Evolutionary conservation across 2,888 invertebrate genomes (phyloP).

Genomic region (Resseliella maxima): DNA sequence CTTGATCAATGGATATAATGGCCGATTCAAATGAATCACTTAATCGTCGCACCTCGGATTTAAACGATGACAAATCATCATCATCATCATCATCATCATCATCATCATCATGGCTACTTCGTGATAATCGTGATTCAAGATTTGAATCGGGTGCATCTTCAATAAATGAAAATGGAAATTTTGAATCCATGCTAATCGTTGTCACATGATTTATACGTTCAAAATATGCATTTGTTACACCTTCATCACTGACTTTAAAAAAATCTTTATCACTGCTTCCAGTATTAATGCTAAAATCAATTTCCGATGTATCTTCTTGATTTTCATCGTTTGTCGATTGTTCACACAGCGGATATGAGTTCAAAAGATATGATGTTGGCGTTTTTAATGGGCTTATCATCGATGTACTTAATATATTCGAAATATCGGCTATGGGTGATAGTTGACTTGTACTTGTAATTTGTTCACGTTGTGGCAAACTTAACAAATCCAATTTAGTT

Average conservation of each 20-base stretch:
- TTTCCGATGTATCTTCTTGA: not conserved
- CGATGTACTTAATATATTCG: conserved; percentile 59
- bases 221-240: conserved; percentile 67
- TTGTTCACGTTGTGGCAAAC: conserved; percentile 22
- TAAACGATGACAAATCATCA: conserved; percentile 60
- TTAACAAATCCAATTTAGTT: not conserved
- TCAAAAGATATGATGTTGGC: conserved; percentile 61
- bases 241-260: conserved; percentile 63
- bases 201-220: conserved; percentile 64
- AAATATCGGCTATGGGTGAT: conserved; percentile 63
- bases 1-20: not conserved
- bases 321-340: not conserved
- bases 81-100: conserved; percentile 62
- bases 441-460: conserved; percentile 63
- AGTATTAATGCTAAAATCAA: conserved; percentile 3
- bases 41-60: conserved; percentile 62
- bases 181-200: not conserved
- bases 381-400: conserved; percentile 63
- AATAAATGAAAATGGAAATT: conserved; percentile 38
- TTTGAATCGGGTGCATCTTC: conserved; percentile 27
- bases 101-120: conserved; percentile 52
- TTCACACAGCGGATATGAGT: conserved; percentile 60
- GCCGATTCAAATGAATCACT: conserved; percentile 27
- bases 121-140: not conserved
- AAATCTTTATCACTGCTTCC: conserved; percentile 37